phyloP scores from a whole-genome alignment of 64 coral and sea anemone genomes.

The Montipora foliosa region DNA sequence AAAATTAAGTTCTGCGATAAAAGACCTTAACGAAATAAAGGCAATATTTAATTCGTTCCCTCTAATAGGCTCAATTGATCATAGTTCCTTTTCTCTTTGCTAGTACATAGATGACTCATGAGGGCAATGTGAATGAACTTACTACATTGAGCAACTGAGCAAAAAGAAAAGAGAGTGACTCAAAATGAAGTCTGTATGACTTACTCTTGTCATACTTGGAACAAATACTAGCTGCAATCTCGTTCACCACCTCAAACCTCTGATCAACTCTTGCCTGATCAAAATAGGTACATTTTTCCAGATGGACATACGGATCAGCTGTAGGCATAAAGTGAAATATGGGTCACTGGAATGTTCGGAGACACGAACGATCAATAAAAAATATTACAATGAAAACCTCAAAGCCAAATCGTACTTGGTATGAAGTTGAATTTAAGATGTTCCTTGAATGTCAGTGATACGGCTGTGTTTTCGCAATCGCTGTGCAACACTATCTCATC shows the following conservation, averaged over 20 bases:
- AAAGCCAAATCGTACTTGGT: conserved; percentile 62
- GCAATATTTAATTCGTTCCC: too few relatives aligned
- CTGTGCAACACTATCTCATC: conserved; percentile 43
- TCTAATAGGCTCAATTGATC: too few relatives aligned
- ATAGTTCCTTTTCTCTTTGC: too few relatives aligned
- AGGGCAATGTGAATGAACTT: too few relatives aligned
- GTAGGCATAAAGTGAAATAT: background rate
- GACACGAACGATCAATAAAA: too few relatives aligned
- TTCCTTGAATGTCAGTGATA: conserved; percentile 5
- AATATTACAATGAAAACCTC: background rate
- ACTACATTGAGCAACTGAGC: too few relatives aligned
- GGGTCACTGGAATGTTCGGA: background rate
- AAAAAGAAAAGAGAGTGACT: too few relatives aligned
- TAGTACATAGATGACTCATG: too few relatives aligned
- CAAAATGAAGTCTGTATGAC: background rate
- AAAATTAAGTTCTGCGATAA: too few relatives aligned
- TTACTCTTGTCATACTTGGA: conserved; percentile 89
- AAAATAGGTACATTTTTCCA: conserved; percentile 86
- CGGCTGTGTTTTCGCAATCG: conserved; percentile 70
- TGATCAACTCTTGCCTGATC: conserved; percentile 86
- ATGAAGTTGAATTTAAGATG: conserved; percentile 68
- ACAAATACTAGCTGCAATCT: conserved; percentile 86
- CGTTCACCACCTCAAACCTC: conserved; percentile 89
- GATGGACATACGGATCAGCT: conserved; percentile 75
- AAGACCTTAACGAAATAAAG: too few relatives aligned